These are phyloP conservation scores for Anguilla pacifica DNA, from an alignment of 2,797 vertebrate species.

Conservation along the genomic window DNA sequence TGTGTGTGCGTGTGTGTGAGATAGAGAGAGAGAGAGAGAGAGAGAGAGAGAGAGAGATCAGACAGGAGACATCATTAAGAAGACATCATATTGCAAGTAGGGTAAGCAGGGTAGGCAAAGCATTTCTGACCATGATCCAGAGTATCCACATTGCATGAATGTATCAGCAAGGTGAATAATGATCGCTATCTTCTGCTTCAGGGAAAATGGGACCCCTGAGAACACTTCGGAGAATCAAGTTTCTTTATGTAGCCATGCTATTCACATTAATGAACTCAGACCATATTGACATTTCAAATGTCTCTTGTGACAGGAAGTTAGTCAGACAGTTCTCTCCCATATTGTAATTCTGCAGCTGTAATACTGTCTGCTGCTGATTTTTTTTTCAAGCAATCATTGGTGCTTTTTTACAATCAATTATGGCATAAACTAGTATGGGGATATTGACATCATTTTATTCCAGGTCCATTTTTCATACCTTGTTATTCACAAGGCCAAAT, in stretches of 20 bases:
- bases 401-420: constrained; percentile 13
- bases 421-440: background rate
- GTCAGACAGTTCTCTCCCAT: background rate
- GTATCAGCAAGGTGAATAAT: constrained; percentile 17
- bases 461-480: background rate
- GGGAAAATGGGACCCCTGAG: background rate
- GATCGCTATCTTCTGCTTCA: background rate
- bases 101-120: background rate
- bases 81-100: background rate
- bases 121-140: background rate
- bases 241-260: background rate
- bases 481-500: background rate
- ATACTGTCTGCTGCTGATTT: background rate
- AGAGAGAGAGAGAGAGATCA: too few relatives aligned
- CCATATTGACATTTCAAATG: constrained; percentile 14
- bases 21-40: too few relatives aligned
- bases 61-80: too few relatives aligned
- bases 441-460: constrained; percentile 10
- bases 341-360: constrained; percentile 1
- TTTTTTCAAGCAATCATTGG: constrained; percentile 7
- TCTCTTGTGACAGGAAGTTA: constrained; percentile 9
- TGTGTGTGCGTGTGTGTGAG: background rate
- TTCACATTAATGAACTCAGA: constrained; percentile 16
- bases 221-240: background rate
- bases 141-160: background rate